Base-by-base conservation (phyloP, 1,140 invertebrate genomes). In the Parapsyche elsis region DNA sequence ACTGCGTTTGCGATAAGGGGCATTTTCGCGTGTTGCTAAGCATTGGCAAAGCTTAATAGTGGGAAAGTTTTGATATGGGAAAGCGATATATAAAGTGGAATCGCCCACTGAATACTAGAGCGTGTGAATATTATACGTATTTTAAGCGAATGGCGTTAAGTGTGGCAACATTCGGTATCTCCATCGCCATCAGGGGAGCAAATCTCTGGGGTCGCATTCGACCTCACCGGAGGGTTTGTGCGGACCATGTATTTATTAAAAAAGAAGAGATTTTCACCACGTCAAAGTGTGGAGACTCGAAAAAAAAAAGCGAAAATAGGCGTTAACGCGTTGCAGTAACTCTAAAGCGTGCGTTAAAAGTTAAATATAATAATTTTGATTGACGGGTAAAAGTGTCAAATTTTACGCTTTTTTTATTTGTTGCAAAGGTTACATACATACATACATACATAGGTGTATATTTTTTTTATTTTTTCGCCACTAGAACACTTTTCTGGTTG, bases 51-150 rank as follows among this genome's bases (percentile, higher is more conserved):
- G n/a, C n/a, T n/a, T n/a, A n/a, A n/a, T n/a, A n/a, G n/a, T n/a
- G n/a, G n/a, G n/a, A n/a, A n/a, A n/a, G 24, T 67, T 67, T 59
- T 67, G 1, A 38, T 38, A 7, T 24, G n/a, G n/a, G n/a, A 64
- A 10, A 5, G 38, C 26, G 1, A 76, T 61, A 76, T 59, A 76
- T 76, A 59, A 59, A 76, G 23, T 49, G 19, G 21, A 76, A 76
- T 76, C 74, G 74, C 74, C 74, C 74, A 59, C 49, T 76, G 74
- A 76, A 76, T 76, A 59, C 71, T 46, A 38, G 45, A 75, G 45
- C 49, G 74, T 61, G 74, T 76, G 74, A 76, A 76, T 76, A 76
- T 76, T 76, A 76, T 30, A 49, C 74, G 71, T 73, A 73, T 73
- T 76, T 49, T 76, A 59, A 76, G 53, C 74, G 74, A 59, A 76